phyloP scores from a whole-genome alignment of 2,797 vertebrate species.

The Myotis pilosus region DNA sequence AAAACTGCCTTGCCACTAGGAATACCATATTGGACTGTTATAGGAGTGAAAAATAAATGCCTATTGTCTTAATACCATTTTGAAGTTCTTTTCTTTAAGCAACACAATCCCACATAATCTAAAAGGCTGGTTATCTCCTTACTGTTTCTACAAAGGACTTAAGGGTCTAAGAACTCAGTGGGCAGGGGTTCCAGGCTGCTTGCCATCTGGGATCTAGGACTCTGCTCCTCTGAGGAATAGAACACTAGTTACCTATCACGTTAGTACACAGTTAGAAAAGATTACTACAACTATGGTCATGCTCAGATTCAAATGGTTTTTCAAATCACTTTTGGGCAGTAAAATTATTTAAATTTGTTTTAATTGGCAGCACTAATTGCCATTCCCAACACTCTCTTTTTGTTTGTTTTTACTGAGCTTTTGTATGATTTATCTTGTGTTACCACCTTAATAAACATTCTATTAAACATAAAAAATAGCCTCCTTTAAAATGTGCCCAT shows the following conservation, averaged over 20 bases:
- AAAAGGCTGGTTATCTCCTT: not conserved
- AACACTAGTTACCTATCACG: conserved; percentile 61
- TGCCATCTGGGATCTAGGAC: conserved; percentile 4
- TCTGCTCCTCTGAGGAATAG: conserved; percentile 24
- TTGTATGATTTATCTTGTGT: conserved; percentile 86
- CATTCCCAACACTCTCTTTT: conserved; percentile 80
- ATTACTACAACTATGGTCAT: conserved; percentile 73
- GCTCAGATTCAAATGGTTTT: conserved; percentile 77
- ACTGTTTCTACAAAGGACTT: not conserved
- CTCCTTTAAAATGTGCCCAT: not conserved
- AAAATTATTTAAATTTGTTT: conserved; percentile 79
- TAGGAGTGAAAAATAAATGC: not conserved
- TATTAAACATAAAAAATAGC: conserved; percentile 79
- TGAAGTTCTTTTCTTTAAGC: not conserved
- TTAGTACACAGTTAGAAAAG: conserved; percentile 59
- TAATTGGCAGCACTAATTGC: conserved; percentile 80
- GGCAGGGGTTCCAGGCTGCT: not conserved
- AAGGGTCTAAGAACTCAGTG: not conserved
- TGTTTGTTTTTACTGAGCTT: conserved; percentile 83
- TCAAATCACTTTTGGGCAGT: conserved; percentile 74
- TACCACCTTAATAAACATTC: conserved; percentile 87
- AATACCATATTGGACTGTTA: not conserved
- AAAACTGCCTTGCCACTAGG: not conserved
- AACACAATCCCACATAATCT: not conserved
- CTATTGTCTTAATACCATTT: not conserved